A percentile compares a stretch with the other conserved stretches of the same genome.
Conservation (phyloP, 1,140 invertebrate species). For the Atopsyche davidsoni region DNA sequence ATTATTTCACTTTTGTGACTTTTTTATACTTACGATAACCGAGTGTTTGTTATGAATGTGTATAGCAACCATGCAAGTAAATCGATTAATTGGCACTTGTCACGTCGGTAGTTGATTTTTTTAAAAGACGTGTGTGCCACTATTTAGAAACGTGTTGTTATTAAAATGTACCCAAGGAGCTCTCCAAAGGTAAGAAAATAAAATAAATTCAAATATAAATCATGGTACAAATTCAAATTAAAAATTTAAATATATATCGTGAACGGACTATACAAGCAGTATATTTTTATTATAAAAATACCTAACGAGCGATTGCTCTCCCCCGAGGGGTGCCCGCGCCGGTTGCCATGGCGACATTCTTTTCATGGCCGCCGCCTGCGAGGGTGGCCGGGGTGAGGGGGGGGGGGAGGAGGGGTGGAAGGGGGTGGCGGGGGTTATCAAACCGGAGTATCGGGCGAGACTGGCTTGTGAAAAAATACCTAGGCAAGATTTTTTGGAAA, state of each 20-base stretch:
- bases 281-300: conserved; percentile 30
- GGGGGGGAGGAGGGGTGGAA: conserved; percentile 1
- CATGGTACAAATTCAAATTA: too few relatives aligned
- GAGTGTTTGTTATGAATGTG: too few relatives aligned
- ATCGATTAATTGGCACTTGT: too few relatives aligned
- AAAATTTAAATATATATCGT: not conserved
- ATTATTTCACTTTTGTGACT: too few relatives aligned
- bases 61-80: too few relatives aligned
- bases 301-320: conserved; percentile 16
- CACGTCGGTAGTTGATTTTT: too few relatives aligned
- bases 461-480: not conserved
- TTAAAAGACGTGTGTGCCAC: too few relatives aligned
- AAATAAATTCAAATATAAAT: not conserved
- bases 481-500: not conserved
- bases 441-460: not conserved
- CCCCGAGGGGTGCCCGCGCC: not conserved
- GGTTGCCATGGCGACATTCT: conserved; percentile 30
- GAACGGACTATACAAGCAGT: conserved; percentile 4
- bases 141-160: not conserved
- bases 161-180: not conserved
- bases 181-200: not conserved
- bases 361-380: conserved; percentile 13
- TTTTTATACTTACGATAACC: too few relatives aligned
- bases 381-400: not conserved
- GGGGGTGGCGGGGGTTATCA: not conserved